Base-by-base conservation (phyloP, 2,797 vertebrate species). In the Periparus ater region DNA sequence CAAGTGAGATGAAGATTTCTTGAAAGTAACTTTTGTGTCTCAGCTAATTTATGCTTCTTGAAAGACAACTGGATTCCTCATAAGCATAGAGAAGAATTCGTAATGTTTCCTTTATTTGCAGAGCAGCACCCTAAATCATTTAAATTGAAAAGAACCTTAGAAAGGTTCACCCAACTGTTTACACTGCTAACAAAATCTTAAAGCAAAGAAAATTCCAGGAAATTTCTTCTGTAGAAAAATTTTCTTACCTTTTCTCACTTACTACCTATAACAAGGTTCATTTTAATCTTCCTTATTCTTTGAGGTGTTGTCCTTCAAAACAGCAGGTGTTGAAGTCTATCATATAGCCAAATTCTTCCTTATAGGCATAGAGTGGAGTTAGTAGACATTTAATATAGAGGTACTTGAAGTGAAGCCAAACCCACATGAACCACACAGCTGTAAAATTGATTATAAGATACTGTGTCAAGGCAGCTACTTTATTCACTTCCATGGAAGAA, bases 11-110 rank as follows among this genome's bases (percentile, higher is more conserved):
- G 38, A 75, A 91, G 19, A 63, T 17, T 38, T 44, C 30, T 94
- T 94, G 81, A 74, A 93, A 91, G 68, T 86, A 74, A 86, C 62
- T 96, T 71, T 48, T 84, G n/a, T 85, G 38, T 91, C 75, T 67
- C 40, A 90, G 68, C n/a, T 93, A 67, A 60, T 76, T 74, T 57
- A 50, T 18, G 1, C 10, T 55, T 77, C 68, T 19, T 85, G 60
- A 93, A 94, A 85, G 72, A 38, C 29, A 82, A 57, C 22, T 54
- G 30, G 21, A 58, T 58, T 81, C 23, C 6, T 38, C 29, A 58
- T 42, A 89, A 80, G 29, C 50, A 32, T 11, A 47, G 48, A 40
- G 29, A 75, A 38, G 50, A 57, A 73, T 55, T 42, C 32, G 74
- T 95, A 85, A 21, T 19, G 30, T 45, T 94, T 60, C n/a, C 48